Evolutionary conservation across 2,888 invertebrate species (phyloP).

Genomic region (Mayetiola destructor): DNA sequence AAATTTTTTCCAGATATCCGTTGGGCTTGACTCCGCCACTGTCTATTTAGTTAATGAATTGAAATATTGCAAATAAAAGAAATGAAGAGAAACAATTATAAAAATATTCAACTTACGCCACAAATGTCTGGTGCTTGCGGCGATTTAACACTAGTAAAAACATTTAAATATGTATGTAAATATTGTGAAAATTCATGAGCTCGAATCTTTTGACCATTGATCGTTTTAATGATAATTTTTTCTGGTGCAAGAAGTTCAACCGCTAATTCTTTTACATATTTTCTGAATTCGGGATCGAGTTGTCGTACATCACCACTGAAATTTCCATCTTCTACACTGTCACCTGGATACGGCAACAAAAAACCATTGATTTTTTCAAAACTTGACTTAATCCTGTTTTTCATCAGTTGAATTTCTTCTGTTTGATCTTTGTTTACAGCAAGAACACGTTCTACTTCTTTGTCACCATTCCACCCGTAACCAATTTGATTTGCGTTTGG

Average conservation of each 20-base stretch:
- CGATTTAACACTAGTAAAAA: background rate
- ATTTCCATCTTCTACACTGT: background rate
- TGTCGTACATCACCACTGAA: background rate
- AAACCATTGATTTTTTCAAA: slow-evolving; percentile 1
- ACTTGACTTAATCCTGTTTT: background rate
- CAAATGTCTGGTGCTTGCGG: background rate
- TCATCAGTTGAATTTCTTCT: background rate
- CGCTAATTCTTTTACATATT: background rate
- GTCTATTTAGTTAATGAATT: no score
- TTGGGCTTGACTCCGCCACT: no score
- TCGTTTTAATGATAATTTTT: background rate
- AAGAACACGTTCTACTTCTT: background rate
- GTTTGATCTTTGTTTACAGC: background rate
- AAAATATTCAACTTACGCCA: no score
- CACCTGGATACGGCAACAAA: slow-evolving; percentile 15
- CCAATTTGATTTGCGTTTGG: background rate
- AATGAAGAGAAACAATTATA: no score
- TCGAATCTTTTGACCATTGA: slow-evolving; percentile 1
- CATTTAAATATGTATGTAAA: background rate
- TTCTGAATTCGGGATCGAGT: background rate
- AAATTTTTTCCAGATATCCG: no score
- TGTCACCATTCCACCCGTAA: background rate
- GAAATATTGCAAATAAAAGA: no score
- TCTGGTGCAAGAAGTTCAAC: background rate
- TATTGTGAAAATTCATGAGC: background rate